Evolutionary conservation across 2,113 vertebrate species (phyloP), one percentile per base, ranked within the genome.

Genomic region (Malurus elegans): DNA sequence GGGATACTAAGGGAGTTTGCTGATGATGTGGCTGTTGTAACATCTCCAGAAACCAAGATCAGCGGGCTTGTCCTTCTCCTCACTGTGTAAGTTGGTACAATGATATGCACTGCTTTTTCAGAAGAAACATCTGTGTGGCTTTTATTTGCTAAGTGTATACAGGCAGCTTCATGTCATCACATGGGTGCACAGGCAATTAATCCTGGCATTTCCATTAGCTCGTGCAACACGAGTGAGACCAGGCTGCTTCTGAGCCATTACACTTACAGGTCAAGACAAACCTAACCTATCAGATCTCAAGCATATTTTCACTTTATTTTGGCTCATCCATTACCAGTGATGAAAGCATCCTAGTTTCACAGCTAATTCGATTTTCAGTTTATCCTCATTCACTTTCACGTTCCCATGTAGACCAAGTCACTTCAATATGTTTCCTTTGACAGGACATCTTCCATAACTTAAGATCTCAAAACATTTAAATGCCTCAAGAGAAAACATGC

Each of bases 171-270:
- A 58, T 58, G 56, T 64, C 75, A 80, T 85, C 50, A 29, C 26
- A 51, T 0, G 16, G 28, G 31, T 69, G 21, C 73, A 75, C 32
- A 67, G 36, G 20, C 73, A 88, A 84, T 80, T 93, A 79, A 88
- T 45, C 42, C 38, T 74, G 72, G 64, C 62, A 75, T 86, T 92
- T 90, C 90, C 79, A 96, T 96, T 91, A 91, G 72, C 67, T 74
- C 0, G 0, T 76, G 75, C 53, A 92, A 88, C 31, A 60, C 4
- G 8, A 90, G 50, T 12, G 50, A 92, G 72, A 66, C 42, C 40
- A 79, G 40, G 54, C 74, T 93, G 65, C 47, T 81, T 45, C 76
- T 79, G 78, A 40, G 60, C 48, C 34, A 42, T 58, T 64, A 89
- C 62, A 45, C 66, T 79, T 40, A 32, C 32, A 88, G 81, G 76